Conservation (phyloP, 1,140 invertebrate species). For the Parasteatoda tepidariorum region DNA sequence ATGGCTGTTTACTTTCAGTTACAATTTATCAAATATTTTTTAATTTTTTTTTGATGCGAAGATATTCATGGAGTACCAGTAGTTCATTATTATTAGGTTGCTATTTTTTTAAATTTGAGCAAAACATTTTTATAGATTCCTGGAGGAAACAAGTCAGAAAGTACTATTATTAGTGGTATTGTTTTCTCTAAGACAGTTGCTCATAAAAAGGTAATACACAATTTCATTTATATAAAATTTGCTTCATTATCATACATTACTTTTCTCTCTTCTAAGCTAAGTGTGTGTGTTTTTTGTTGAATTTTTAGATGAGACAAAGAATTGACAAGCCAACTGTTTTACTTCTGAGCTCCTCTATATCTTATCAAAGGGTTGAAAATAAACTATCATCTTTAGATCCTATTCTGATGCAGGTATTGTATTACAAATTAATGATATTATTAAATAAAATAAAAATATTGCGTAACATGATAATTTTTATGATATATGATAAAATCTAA, state of each 20-base stretch:
- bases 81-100: no score
- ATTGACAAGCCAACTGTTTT: constrained; percentile 87
- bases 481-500: no score
- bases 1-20: no score
- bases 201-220: constrained; percentile 75
- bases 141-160: constrained; percentile 82
- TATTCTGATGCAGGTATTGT: constrained; percentile 83
- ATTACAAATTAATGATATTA: no score
- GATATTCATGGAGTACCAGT: no score
- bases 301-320: constrained; percentile 77
- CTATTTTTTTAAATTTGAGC: no score
- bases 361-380: constrained; percentile 92
- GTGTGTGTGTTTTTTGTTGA: no score
- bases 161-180: constrained; percentile 84
- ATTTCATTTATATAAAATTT: neutral
- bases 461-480: no score
- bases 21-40: no score
- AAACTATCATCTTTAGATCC: constrained; percentile 91
- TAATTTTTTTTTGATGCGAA: no score
- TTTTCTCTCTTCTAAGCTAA: constrained; percentile 5
- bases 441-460: no score
- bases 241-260: neutral
- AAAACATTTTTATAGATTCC: constrained; percentile 70
- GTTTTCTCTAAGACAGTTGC: constrained; percentile 94
- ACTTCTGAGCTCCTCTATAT: constrained; percentile 86